Evolutionary conservation across 2,888 invertebrate species (phyloP), one percentile per base, ranked within the genome.

Genomic region (Limulus polyphemus): DNA sequence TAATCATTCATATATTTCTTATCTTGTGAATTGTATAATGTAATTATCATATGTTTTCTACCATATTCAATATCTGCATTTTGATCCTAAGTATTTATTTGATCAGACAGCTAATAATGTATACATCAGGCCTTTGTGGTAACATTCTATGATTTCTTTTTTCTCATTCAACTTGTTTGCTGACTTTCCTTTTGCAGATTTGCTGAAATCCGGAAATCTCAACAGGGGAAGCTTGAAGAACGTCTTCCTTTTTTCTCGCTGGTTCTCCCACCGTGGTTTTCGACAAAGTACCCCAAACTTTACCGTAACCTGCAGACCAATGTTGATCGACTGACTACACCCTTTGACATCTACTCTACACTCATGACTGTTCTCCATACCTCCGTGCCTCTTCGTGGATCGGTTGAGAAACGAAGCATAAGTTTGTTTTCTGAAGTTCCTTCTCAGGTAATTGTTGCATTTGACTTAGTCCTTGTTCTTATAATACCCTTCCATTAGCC

Each of bases 161-260:
- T 9, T 9, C 14, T 52, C 17, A 54, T 58, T 14, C 2, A n/a
- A 4, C 5, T 2, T 54, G 11, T 52, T 46, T 13, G 10, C 13
- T 57, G 10, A 32, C 60, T 46, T 4, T 14, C 55, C 13, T 50
- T 13, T 14, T 64, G 72, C 7, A 71, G 93, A 73, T 93, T 88
- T 76, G 84, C 88, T 0, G 81, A 83, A 59, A 83, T 92, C 10
- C 82, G 95, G 0, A 83, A 86, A 70, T 93, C 92, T 0, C 79
- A 90, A 10, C 93, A 94, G 75, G 95, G 94, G 0, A 91, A 92
- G 75, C 83, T 89, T 62, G 95, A 95, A 72, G 94, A 95, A 74
- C 81, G 95, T 1, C 74, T 94, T 62, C 95, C 95, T 0, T 86
- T 91, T 70, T 88, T 94, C 75, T 84, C 86, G 0, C 82, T 93